A percentile compares a stretch with the other conserved stretches of the same genome.
Conservation (phyloP, 2,797 vertebrate species). For the Cossypha dichroa region DNA sequence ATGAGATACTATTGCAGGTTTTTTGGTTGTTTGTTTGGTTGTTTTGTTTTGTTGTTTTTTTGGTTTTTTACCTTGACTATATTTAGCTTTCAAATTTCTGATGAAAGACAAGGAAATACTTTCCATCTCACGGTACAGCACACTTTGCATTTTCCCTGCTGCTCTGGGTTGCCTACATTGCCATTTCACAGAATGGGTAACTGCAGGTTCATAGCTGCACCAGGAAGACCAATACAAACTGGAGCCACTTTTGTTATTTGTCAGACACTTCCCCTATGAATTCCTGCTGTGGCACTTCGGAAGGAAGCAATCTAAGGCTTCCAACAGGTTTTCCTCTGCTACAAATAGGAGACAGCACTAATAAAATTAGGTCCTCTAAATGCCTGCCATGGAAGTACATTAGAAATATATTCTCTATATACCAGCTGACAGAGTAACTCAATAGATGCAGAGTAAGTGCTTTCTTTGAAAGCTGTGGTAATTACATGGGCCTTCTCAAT, state of each 20-base stretch:
- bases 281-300: background rate
- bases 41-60: background rate
- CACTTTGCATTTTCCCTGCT: background rate
- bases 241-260: background rate
- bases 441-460: background rate
- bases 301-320: background rate
- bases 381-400: background rate
- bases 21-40: too few relatives aligned
- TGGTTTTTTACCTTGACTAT: background rate
- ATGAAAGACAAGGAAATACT: background rate
- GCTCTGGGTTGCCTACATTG: background rate
- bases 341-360: background rate
- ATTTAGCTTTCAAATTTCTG: background rate
- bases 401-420: background rate
- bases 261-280: background rate
- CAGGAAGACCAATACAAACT: background rate
- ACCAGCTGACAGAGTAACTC: background rate
- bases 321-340: background rate
- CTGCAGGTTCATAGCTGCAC: background rate
- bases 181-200: background rate
- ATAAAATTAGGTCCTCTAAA: background rate
- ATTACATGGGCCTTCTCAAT: background rate
- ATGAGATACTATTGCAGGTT: background rate
- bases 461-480: background rate
- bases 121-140: background rate